These are phyloP conservation scores for Kradibia gibbosae DNA, from an alignment of 1,140 invertebrate genomes.

Conservation along the genomic window DNA sequence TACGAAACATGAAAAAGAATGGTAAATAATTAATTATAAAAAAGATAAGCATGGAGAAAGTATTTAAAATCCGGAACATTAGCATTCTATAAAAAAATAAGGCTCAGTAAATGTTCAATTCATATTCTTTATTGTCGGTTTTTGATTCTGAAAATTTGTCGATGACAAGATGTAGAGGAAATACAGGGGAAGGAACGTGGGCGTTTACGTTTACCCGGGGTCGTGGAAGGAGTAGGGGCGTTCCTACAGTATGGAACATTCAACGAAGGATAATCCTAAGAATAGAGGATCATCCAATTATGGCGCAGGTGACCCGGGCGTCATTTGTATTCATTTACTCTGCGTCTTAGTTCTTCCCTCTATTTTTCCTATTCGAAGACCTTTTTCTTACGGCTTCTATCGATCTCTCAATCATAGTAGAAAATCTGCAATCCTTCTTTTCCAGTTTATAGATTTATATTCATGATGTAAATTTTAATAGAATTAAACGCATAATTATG, in stretches of 20 bases:
- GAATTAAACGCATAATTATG: background rate
- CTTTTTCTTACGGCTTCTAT: background rate
- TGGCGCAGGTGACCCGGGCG: slow-evolving; percentile 58
- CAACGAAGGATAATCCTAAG: slow-evolving; percentile 60
- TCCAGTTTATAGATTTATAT: background rate
- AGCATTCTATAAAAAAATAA: background rate
- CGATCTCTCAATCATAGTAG: background rate
- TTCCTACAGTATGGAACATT: slow-evolving; percentile 50
- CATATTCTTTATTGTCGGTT: background rate
- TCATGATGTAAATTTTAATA: background rate
- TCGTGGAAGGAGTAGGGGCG: slow-evolving; percentile 15
- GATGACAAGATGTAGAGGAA: slow-evolving; percentile 36
- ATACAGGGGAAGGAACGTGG: slow-evolving; percentile 35
- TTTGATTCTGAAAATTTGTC: slow-evolving; percentile 16
- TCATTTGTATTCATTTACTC: slow-evolving; percentile 65
- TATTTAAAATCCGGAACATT: too few species aligned
- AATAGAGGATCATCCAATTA: slow-evolving; percentile 66
- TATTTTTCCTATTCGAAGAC: background rate
- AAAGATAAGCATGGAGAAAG: too few species aligned
- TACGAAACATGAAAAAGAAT: too few species aligned
- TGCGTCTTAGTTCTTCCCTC: slow-evolving; percentile 51
- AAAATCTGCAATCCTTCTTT: background rate
- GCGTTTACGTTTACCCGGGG: slow-evolving; percentile 27
- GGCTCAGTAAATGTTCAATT: background rate
- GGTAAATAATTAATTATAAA: too few species aligned